Base-by-base conservation (phyloP, 2,888 invertebrate species). In the Ochlodes sylvanus region DNA sequence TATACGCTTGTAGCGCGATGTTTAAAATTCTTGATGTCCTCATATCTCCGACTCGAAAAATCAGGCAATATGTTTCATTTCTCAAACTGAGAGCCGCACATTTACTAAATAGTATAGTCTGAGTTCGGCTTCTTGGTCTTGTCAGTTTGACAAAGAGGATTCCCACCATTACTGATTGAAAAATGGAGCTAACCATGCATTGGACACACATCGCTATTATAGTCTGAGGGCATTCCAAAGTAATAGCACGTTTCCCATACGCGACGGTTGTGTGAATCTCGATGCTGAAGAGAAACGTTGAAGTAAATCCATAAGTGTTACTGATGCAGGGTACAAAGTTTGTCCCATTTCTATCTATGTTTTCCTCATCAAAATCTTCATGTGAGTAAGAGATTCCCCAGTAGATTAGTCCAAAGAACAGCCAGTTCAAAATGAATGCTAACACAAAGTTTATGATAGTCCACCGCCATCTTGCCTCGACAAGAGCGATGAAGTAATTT, bases 201-300 rank as follows among this genome's bases (percentile, higher is more conserved):
- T 99, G 99, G 68, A 98, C 94, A 86, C 98, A 98, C 97, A 99
- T 98, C 70, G 98, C 96, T 76, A 98, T 96, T 63, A 99, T 97
- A 0, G 98, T 98, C 83, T 98, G 97, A 0, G 98, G 98, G 81
- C 99, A 99, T 86, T 98, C 97, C 74, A 98, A 96, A 0, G 98
- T 98, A 0, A 98, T 98, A 63, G 96, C 94, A 67, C 98, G 95
- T 63, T 95, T 95, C 12, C 98, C 98, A 84, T 98, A 98, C 80
- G 94, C 99, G 69, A 99, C 98, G 0, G 98, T 99, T 79, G 98
- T 98, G 83, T 99, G 99, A 0, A 99, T 98, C 93, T 99, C 99
- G 71, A 99, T 95, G 75, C 98, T 98, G 94, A 98, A 99, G 55
- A 99, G 95, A 84, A 99, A 98, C 63, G 98, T 97, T 14, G 99